Evolutionary conservation across 2,113 vertebrate species (phyloP), one percentile per base, ranked within the genome.

Genomic region (Poeciliopsis prolifica): DNA sequence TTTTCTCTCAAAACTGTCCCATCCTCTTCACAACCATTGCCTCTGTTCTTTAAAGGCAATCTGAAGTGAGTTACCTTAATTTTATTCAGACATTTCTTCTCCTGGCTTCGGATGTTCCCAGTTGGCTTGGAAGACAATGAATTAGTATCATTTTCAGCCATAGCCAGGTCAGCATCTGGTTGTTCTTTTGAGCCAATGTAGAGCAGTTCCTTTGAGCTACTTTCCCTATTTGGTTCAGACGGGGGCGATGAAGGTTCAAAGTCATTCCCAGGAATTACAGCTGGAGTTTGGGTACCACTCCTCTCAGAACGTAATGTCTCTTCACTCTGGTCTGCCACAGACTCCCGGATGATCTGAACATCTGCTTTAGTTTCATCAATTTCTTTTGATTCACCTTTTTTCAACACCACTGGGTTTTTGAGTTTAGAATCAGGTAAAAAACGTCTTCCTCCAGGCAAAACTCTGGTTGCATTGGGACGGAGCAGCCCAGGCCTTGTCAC

Each of bases 51-150:
- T 26, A 58, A 81, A 5, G 84, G 70, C 11, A 91, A 62, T 69
- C 65, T 88, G n/a, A 72, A 62, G 68, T 90, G 87, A n/a, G 87
- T 90, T 68, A 93, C 83, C 80, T 85, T 82, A 26, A 93, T 64
- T 74, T 89, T 93, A 62, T 93, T 88, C n/a, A 92, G 13, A 78
- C 92, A 94, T 77, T 92, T 92, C 65, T 82, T 91, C n/a, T 89
- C 83, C 48, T 89, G 87, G 48, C 79, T 78, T 30, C 31, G 68
- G 73, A 30, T 24, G 1, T 72, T 75, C 19, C 68, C 61, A 35
- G 66, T 86, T 77, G 67, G 88, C 51, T 72, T 72, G 26, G 74
- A 29, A 35, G 79, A 73, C 28, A 71, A 44, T 26, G 71, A 74
- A 66, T 68, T 65, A 10, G 67, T 74, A 37, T 63, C 15, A 3